Conservation (phyloP, 2,113 vertebrate genomes). For the Ammodytes marinus region DNA sequence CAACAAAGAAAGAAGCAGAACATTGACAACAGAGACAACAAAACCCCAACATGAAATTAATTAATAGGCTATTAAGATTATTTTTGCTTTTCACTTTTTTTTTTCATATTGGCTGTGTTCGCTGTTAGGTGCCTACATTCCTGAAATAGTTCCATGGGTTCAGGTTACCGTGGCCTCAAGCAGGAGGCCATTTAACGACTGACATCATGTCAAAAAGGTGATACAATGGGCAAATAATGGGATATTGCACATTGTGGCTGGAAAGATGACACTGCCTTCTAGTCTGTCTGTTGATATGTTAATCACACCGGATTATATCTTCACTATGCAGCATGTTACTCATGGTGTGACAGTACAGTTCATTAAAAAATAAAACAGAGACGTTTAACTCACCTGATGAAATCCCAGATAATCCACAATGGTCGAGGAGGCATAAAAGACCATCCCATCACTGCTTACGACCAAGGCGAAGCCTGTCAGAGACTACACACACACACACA, state of each 20-base stretch:
- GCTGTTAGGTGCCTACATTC: conserved; percentile 6
- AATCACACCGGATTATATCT: background rate
- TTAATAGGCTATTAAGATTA: background rate
- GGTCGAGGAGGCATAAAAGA: conserved; percentile 96
- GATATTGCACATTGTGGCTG: background rate
- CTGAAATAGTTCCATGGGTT: conserved; percentile 17
- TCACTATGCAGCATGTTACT: background rate
- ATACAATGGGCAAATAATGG: background rate
- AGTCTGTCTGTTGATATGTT: background rate
- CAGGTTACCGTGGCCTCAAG: background rate
- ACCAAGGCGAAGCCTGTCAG: conserved; percentile 95
- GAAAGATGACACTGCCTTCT: background rate
- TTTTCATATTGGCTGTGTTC: background rate
- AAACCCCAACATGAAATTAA: background rate
- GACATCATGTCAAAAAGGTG: background rate
- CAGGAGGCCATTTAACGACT: background rate
- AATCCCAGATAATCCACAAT: conserved; percentile 97
- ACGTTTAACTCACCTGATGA: conserved; percentile 90
- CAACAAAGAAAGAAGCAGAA: background rate
- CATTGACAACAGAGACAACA: background rate
- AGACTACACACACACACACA: conserved; percentile 85
- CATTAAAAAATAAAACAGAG: background rate
- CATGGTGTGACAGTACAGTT: background rate
- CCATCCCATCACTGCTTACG: conserved; percentile 95
- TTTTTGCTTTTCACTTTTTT: background rate